A percentile compares a stretch with the other conserved stretches of the same genome.
Evolutionary conservation across 2,888 invertebrate species (phyloP).

Genomic region (Scaeva pyrastri): DNA sequence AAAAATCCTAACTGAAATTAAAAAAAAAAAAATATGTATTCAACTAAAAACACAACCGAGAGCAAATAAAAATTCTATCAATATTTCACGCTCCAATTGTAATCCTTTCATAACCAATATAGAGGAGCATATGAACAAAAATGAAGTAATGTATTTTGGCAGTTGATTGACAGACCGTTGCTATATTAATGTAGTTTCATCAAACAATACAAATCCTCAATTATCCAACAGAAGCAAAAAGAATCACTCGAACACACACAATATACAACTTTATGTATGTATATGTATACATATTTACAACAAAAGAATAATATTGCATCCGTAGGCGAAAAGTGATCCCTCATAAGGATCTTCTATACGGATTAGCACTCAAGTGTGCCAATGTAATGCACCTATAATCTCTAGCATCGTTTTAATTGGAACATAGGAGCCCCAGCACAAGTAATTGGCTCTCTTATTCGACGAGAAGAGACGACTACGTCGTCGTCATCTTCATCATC

Average conservation of each 20-base stretch:
- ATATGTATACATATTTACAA: not conserved
- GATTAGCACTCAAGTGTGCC: conserved; percentile 74
- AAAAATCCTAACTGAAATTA: conserved; percentile 12
- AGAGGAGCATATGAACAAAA: conserved; percentile 42
- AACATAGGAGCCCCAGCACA: conserved; percentile 67
- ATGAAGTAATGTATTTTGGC: conserved; percentile 50
- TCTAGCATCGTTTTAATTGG: conserved; percentile 66
- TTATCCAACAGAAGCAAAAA: conserved; percentile 61
- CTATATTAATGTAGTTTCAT: conserved; percentile 38
- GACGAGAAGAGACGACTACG: conserved; percentile 1
- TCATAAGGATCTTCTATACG: conserved; percentile 54
- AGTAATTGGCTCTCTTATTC: conserved; percentile 71
- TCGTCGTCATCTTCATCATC: conserved; percentile 12
- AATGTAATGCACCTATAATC: conserved; percentile 71
- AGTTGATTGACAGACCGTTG: conserved; percentile 65
- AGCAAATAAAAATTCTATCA: conserved; percentile 59
- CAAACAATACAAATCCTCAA: conserved; percentile 57
- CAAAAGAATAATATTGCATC: conserved; percentile 32
- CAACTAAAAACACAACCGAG: not conserved
- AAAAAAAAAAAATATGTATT: conserved; percentile 8
- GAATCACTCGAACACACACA: not conserved
- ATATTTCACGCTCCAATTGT: conserved; percentile 72
- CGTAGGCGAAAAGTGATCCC: conserved; percentile 62
- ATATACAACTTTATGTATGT: not conserved
- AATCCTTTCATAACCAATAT: conserved; percentile 65